phyloP scores from a whole-genome alignment of 2,888 invertebrate species.

The Drosophila cognata region DNA sequence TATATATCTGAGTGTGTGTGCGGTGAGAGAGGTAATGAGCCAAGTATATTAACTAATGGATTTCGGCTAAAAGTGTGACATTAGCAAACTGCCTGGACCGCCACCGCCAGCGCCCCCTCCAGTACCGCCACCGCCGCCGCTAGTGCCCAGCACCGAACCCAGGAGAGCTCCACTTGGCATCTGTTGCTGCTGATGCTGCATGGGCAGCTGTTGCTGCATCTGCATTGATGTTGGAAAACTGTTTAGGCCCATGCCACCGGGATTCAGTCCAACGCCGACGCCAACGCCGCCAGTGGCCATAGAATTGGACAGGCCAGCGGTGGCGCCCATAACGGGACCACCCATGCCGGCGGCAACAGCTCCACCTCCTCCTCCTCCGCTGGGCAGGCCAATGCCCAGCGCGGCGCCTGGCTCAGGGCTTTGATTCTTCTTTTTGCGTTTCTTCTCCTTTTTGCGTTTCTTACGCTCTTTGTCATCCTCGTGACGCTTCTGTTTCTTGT shows the following conservation, averaged over 20 bases:
- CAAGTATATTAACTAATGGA: conserved; percentile 77
- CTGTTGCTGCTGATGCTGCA: conserved; percentile 67
- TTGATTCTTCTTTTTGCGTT: conserved; percentile 96
- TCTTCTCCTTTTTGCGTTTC: conserved; percentile 97
- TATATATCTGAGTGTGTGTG: conserved; percentile 30
- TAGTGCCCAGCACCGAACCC: conserved; percentile 67
- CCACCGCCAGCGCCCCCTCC: conserved; percentile 56
- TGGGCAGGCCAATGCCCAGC: conserved; percentile 51
- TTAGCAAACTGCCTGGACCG: conserved; percentile 84
- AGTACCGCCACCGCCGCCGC: conserved; percentile 49
- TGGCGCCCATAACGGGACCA: conserved; percentile 58
- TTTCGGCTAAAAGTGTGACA: conserved; percentile 80
- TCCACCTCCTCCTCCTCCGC: conserved; percentile 55
- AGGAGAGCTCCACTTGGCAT: conserved; percentile 69
- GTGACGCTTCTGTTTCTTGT: conserved; percentile 96
- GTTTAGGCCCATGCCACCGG: conserved; percentile 67
- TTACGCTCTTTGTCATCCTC: conserved; percentile 97
- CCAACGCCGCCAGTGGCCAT: conserved; percentile 37
- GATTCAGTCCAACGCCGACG: conserved; percentile 48
- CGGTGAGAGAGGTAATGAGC: conserved; percentile 71
- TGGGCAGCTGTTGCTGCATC: conserved; percentile 72
- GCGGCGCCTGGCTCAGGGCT: conserved; percentile 90
- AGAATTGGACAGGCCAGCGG: conserved; percentile 52
- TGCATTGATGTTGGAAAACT: conserved; percentile 73
- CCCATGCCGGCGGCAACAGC: conserved; percentile 48